phyloP scores from a whole-genome alignment of 2,888 invertebrate genomes.

The Drosophila lacicola region DNA sequence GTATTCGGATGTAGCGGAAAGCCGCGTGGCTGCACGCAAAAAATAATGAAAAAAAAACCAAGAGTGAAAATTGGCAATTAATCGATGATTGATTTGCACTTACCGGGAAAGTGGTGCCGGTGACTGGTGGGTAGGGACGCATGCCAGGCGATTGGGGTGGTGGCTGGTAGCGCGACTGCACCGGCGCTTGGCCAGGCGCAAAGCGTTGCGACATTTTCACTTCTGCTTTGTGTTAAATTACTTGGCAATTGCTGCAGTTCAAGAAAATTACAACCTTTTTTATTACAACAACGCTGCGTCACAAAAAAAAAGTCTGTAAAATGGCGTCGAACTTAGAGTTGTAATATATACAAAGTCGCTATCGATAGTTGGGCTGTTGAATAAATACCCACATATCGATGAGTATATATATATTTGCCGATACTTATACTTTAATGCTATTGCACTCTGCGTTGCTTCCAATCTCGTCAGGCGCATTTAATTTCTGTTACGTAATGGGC shows the following conservation, averaged over 20 bases:
- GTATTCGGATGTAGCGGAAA: conserved; percentile 87
- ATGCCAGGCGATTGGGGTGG: conserved; percentile 83
- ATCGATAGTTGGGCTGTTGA: conserved; percentile 14
- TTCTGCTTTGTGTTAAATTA: conserved; percentile 12
- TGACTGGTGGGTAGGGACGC: conserved; percentile 86
- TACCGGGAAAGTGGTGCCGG: conserved; percentile 90
- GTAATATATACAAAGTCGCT: conserved; percentile 12
- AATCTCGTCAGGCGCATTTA: too few relatives aligned
- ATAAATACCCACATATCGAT: neutral
- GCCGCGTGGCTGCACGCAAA: conserved; percentile 87
- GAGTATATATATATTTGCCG: too few relatives aligned
- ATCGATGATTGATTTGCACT: conserved; percentile 72
- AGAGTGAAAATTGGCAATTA: conserved; percentile 7
- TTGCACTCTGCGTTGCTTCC: too few relatives aligned
- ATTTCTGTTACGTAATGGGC: too few relatives aligned
- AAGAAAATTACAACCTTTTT: conserved; percentile 35
- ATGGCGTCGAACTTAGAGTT: conserved; percentile 66
- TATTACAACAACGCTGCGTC: conserved; percentile 70
- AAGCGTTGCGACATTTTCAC: conserved; percentile 82
- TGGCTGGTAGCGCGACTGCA: conserved; percentile 84
- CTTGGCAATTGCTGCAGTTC: conserved; percentile 17
- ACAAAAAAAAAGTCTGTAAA: conserved; percentile 65
- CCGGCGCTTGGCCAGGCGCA: conserved; percentile 82
- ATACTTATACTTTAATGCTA: too few relatives aligned
- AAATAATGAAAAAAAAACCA: conserved; percentile 47